Base-by-base conservation (phyloP, 1,140 invertebrate genomes). In the Teleogryllus occipitalis region DNA sequence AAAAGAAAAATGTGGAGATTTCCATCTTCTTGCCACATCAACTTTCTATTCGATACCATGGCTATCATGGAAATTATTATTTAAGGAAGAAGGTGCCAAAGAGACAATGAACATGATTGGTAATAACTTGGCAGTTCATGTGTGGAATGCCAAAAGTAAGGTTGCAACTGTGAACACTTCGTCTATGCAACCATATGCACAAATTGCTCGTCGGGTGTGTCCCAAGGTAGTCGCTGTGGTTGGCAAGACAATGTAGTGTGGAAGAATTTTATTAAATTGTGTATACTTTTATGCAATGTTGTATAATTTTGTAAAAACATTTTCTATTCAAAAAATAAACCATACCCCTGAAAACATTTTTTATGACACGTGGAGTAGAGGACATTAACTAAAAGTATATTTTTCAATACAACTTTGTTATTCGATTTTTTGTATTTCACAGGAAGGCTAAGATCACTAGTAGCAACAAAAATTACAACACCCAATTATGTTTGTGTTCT, bases 11-110 rank as follows among this genome's bases (percentile, higher is more conserved):
- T 75, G 74, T 21, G 39, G 74, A 22, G 74, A 7, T 7, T 75
- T 80, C 46, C 12, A 7, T 15, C 73, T 80, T 7, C 65, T 49
- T 15, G n/a, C 80, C 12, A 14, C 80, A n/a, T 18, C 22, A 8
- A 65, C 22, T 15, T 78, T 80, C 47, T 80, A 78, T 39, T 76
- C 80, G 5, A 46, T 78, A 18, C 39, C 76, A 18, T 80, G 76
- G 76, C 0, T 15, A 39, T 15, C 8, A 0, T 80, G 80, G 80
- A 0, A 48, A 22, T 8, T 15, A 7, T 47, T 75, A 18, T 80
- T 80, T 47, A 47, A 47, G 8, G 48, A 74, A 39, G n/a, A n/a
- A 47, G 49, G 7, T 27, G 27, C 8, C 21, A 12, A 72, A 10
- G 8, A 72, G 21, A 47, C 46, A 15, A 49, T 78, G 75, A 12